Evolutionary conservation across 1,140 invertebrate genomes (phyloP).

Genomic region (Cherax destructor): DNA sequence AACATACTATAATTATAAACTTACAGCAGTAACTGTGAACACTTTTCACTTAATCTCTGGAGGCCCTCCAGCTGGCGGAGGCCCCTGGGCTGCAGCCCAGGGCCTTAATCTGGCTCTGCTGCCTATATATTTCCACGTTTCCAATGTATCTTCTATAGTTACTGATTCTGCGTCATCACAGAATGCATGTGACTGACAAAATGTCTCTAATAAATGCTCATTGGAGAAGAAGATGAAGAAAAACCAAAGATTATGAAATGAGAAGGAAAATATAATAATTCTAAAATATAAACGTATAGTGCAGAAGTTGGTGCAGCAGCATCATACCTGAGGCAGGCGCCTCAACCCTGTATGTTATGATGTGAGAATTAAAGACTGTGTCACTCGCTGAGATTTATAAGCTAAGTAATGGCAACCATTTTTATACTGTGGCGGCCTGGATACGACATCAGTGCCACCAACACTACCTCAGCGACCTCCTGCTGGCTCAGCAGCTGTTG

Average conservation of each 20-base stretch:
- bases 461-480: not conserved
- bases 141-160: too few relatives aligned
- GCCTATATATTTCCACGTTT: too few relatives aligned
- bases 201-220: too few relatives aligned
- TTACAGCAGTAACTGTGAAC: too few relatives aligned
- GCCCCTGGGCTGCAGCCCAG: too few relatives aligned
- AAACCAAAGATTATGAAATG: not conserved
- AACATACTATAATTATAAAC: too few relatives aligned
- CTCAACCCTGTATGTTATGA: not conserved
- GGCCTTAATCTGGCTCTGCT: too few relatives aligned
- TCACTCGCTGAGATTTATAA: not conserved
- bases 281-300: not conserved
- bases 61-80: too few relatives aligned
- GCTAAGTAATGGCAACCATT: conserved; percentile 18
- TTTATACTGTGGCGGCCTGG: not conserved
- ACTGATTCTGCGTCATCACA: too few relatives aligned
- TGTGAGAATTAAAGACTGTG: not conserved
- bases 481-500: too few relatives aligned
- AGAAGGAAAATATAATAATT: not conserved
- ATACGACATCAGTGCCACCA: not conserved
- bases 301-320: not conserved
- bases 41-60: too few relatives aligned
- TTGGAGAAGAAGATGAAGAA: not conserved
- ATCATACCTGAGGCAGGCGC: not conserved
- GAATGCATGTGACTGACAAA: too few relatives aligned